phyloP scores from a whole-genome alignment of 2,888 invertebrate species.

The Sericinus montela region DNA sequence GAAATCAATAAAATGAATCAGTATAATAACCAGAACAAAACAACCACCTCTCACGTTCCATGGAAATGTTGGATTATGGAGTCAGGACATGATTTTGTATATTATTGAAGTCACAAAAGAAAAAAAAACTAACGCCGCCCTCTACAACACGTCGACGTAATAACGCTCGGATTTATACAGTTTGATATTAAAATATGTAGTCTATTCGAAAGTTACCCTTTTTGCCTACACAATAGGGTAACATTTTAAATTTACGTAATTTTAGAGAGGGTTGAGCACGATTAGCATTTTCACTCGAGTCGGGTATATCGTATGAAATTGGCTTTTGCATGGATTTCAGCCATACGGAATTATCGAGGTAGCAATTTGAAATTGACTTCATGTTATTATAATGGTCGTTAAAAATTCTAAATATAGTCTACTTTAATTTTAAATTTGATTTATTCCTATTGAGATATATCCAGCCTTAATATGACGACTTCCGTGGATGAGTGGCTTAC shows the following conservation, averaged over 20 bases:
- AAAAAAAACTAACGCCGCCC: background rate
- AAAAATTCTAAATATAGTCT: no score
- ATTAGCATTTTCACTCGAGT: conserved; percentile 17
- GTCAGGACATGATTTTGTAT: background rate
- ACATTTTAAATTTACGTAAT: background rate
- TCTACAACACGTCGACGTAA: conserved; percentile 7
- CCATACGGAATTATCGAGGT: background rate
- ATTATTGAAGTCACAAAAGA: background rate
- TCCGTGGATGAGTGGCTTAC: no score
- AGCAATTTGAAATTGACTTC: conserved; percentile 8
- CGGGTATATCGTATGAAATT: conserved; percentile 8
- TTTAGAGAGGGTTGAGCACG: conserved; percentile 10
- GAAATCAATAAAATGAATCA: no score
- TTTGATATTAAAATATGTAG: conserved; percentile 10
- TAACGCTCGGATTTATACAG: conserved; percentile 10
- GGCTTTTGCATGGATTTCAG: background rate
- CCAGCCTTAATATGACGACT: no score
- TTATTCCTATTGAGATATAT: no score
- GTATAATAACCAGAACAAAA: no score
- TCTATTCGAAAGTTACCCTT: conserved; percentile 1
- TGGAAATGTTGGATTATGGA: background rate
- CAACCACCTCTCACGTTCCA: no score
- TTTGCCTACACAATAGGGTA: background rate
- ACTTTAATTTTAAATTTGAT: no score
- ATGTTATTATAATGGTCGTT: background rate